phyloP scores from a whole-genome alignment of 2,888 invertebrate genomes.

The Acanthosoma haemorrhoidale region DNA sequence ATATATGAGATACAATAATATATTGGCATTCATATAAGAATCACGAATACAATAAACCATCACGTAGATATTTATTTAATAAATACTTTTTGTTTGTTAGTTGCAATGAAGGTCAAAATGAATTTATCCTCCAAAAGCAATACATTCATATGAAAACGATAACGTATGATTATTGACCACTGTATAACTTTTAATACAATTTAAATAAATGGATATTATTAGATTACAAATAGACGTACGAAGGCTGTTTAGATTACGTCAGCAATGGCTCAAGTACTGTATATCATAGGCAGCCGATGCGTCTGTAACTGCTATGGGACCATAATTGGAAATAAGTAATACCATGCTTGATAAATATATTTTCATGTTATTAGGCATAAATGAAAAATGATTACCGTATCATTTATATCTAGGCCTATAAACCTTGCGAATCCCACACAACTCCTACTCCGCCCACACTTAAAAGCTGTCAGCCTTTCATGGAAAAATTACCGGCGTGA shows the following conservation, averaged over 20 bases:
- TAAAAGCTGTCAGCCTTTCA: conserved; percentile 7
- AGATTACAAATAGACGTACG: background rate
- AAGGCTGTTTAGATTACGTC: background rate
- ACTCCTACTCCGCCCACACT: background rate
- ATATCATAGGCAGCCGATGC: background rate
- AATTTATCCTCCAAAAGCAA: too few relatives aligned
- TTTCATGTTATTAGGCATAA: background rate
- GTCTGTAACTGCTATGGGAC: background rate
- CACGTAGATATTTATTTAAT: too few relatives aligned
- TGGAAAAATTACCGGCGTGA: background rate
- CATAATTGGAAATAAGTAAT: conserved; percentile 1
- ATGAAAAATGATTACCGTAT: background rate
- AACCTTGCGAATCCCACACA: background rate
- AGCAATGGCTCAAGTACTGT: background rate
- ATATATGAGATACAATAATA: too few relatives aligned
- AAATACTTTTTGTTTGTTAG: too few relatives aligned
- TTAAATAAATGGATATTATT: background rate
- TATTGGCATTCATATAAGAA: too few relatives aligned
- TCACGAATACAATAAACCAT: too few relatives aligned
- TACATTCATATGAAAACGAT: too few relatives aligned
- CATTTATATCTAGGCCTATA: background rate
- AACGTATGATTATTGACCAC: too few relatives aligned
- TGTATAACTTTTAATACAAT: too few relatives aligned
- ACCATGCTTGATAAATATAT: conserved; percentile 4
- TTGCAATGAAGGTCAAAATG: too few relatives aligned